These are phyloP conservation scores for Halichondria panicea DNA, from an alignment of 37 sponge, comb jelly and placozoan species.

Conservation along the genomic window DNA sequence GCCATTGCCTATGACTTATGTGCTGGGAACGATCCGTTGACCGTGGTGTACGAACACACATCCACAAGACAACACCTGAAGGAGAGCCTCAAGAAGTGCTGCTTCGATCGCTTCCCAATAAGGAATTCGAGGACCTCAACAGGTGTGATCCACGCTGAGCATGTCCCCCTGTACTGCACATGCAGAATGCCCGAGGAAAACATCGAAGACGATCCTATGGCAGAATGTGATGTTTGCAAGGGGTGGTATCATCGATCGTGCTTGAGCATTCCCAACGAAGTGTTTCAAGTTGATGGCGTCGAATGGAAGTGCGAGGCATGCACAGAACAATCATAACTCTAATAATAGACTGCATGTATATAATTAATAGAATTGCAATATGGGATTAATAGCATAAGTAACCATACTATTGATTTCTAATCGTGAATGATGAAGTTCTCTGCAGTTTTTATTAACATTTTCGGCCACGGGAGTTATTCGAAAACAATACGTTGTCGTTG, in stretches of 20 bases:
- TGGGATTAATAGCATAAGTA: no score
- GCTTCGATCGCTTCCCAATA: not conserved
- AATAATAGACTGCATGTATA: no score
- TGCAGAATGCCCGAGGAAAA: not conserved
- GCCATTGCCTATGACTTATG: not conserved
- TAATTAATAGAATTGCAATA: no score
- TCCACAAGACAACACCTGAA: not conserved
- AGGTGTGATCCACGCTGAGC: not conserved
- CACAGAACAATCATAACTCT: no score
- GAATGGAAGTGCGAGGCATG: not conserved
- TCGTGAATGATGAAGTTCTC: no score
- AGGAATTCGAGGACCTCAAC: not conserved
- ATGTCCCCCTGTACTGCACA: not conserved
- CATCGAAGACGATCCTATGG: not conserved
- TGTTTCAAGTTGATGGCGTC: not conserved
- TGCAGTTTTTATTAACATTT: no score
- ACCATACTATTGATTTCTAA: no score
- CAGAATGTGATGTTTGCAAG: not conserved
- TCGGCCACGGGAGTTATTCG: no score
- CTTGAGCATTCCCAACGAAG: not conserved
- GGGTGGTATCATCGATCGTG: not conserved
- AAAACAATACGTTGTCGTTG: no score
- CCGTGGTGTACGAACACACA: not conserved
- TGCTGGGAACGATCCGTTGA: not conserved
- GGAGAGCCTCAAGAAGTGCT: not conserved